Evolutionary conservation across 1,140 invertebrate genomes (phyloP), one percentile per base, ranked within the genome.

Genomic region (Cydia amplana): DNA sequence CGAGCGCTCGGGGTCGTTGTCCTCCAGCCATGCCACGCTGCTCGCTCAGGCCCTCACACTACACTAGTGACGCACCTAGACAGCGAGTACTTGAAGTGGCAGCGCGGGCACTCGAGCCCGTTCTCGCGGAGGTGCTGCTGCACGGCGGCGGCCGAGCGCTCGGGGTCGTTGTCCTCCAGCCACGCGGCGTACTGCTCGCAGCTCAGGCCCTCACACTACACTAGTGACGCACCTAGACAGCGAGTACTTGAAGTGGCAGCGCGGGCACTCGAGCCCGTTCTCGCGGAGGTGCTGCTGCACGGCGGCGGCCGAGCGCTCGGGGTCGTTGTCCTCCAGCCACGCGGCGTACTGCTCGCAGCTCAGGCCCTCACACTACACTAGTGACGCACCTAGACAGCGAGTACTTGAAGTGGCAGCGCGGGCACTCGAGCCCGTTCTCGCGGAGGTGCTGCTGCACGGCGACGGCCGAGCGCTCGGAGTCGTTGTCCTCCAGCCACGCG

Each of bases 281-380:
- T 98, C 97, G 18, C 96, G 96, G 77, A 99, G 93, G 92, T 98
- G 97, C 92, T 96, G 96, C 49, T 96, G 95, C 3, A 97, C 94
- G 12, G 96, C 97, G 36, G 95, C 94, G 5, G 96, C 95, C 86
- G 98, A 97, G 81, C 95, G 95, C 84, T 98, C 97, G 1, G 97
- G 97, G 93, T 98, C 97, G 82, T 98, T 98, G 77, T 96, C 95
- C 77, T 97, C 96, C 88, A 97, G 96, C 97, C 97, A 99, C 78
- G 95, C 95, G n/a, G n/a, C n/a, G n/a, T n/a, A n/a, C n/a, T 97
- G 95, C 79, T 98, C 97, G 88, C n/a, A n/a, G n/a, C 98, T 95
- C 77, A 98, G 95, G 64, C 96, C 96, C 82, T 98, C 97, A 36
- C 32, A 36, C 32, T 36, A 36, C 32, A 36, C 32, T 36, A 36